Evolutionary conservation across 2,797 vertebrate genomes (phyloP), one percentile per base, ranked within the genome.

Genomic region (Chloroceryle amazona): DNA sequence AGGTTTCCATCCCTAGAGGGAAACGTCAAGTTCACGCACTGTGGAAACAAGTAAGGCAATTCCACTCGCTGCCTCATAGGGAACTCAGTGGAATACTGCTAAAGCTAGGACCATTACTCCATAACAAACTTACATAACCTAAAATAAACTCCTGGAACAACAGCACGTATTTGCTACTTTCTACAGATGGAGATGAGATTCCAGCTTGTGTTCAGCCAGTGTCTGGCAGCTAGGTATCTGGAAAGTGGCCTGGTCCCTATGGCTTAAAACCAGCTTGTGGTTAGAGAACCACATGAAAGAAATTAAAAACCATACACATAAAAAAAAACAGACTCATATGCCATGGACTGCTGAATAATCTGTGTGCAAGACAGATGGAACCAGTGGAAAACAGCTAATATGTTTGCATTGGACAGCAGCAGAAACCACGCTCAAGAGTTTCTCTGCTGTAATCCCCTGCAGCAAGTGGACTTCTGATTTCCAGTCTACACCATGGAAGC

Each of bases 231-330:
- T 14, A 72, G 21, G 79, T 72, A 79, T 47, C 71, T 90, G 67
- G 54, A 86, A 84, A 89, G 73, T 17, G 29, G 23, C 39, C 79
- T 62, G 26, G 26, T 78, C 54, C 46, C 54, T 73, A 4, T 9
- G 49, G 60, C 46, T 93, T 65, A 57, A 88, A 87, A 71, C 9
- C 72, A 94, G 51, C 60, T 79, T 90, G 76, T 86, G 60, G 72
- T 84, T 74, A 88, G 55, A 74, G 44, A 86, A 92, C n/a, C 81
- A 88, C 60, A 60, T 41, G 31, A 94, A 89, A 93, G 37, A 74
- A 76, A 89, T 82, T 13, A 68, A 89, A 81, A 0, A 8, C 44
- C 66, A 65, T 3, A 21, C 3, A 21, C 21, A 39, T 1, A 49
- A 87, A 58, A 81, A 51, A 86, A 39, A 9, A 17, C 31, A 88